phyloP scores from a whole-genome alignment of 2,888 invertebrate species.

The Watsonalla cultraria region DNA sequence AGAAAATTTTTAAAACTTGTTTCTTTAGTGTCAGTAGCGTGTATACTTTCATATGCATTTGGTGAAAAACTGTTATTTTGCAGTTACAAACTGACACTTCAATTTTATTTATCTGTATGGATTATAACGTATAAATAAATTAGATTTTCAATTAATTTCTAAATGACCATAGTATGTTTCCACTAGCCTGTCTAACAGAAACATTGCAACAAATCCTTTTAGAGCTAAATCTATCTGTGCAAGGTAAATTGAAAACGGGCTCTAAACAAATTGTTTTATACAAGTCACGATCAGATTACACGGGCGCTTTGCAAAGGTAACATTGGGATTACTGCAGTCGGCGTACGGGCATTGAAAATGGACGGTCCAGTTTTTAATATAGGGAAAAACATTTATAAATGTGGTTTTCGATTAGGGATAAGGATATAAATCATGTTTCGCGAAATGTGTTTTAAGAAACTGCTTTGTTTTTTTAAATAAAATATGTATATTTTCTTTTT shows the following conservation, averaged over 20 bases:
- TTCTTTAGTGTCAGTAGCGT: no score
- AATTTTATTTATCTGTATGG: no score
- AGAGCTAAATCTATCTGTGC: conserved; percentile 32
- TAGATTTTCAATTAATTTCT: background rate
- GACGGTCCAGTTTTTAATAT: background rate
- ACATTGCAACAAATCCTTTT: conserved; percentile 2
- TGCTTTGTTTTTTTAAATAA: no score
- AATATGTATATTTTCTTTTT: no score
- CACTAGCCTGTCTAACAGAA: background rate
- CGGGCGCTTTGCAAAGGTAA: conserved; percentile 23
- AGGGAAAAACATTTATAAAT: background rate
- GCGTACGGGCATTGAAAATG: conserved; percentile 26
- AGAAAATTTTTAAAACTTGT: no score
- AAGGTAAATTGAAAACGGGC: conserved; percentile 44
- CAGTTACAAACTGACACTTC: no score
- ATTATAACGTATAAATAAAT: background rate
- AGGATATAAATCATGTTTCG: background rate
- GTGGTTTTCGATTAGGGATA: background rate
- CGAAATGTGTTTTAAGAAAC: no score
- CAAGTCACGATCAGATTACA: conserved; percentile 48
- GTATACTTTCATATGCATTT: no score
- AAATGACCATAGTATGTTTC: background rate
- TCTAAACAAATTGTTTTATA: conserved; percentile 50
- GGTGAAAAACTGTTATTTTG: no score
- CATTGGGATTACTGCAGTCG: conserved; percentile 28